Percentiles rank a stretch among this genome's conserved stretches.
Conservation (phyloP, 2,797 vertebrate genomes). For the Sebastes minor region DNA sequence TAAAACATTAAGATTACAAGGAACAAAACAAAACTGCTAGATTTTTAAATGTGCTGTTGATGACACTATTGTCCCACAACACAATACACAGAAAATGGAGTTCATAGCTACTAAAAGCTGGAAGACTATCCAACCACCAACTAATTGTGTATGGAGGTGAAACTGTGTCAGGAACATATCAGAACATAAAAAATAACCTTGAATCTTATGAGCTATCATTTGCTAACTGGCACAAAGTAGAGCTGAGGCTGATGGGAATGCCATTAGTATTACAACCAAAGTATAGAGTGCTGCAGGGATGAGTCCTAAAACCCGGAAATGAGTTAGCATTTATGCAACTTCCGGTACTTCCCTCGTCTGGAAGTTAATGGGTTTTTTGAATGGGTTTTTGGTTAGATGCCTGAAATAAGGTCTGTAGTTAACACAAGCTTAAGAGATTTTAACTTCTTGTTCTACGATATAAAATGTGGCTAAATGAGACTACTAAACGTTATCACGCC, state of each 20-base stretch:
- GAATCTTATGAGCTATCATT: not conserved
- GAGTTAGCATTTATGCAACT: not conserved
- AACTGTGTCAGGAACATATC: not conserved
- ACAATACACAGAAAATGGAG: not conserved
- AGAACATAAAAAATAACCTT: not conserved
- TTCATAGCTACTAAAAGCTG: not conserved
- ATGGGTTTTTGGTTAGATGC: not conserved
- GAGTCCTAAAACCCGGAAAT: not conserved
- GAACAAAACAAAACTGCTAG: not conserved
- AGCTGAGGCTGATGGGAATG: no score
- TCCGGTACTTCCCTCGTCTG: no score
- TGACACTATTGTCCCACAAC: not conserved
- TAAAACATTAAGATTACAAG: not conserved
- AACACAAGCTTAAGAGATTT: not conserved
- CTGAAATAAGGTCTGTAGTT: not conserved
- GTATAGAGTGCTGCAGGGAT: not conserved
- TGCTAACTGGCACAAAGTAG: no score
- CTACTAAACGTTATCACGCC: no score
- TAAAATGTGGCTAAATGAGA: not conserved
- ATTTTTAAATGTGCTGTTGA: not conserved
- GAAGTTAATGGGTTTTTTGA: not conserved
- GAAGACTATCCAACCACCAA: not conserved
- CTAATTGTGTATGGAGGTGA: not conserved
- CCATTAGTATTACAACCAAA: no score
- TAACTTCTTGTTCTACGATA: not conserved